Base-by-base conservation (phyloP, 2,113 vertebrate species). In the Dipodomys ordii region DNA sequence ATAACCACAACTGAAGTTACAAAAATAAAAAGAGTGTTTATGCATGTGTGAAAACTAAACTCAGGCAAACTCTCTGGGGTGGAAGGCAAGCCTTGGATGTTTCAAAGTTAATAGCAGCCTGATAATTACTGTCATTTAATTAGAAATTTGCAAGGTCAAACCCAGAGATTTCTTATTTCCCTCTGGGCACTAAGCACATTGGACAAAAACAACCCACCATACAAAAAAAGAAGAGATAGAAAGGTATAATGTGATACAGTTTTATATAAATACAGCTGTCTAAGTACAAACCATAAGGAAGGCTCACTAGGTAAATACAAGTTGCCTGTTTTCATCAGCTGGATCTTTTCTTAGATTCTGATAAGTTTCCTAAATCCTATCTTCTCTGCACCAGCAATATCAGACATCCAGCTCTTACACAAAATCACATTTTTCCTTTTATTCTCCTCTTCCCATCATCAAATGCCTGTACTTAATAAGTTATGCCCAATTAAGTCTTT, bases 71-170 rank as follows among this genome's bases (percentile, higher is more conserved):
- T 68, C 73, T 86, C 83, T 57, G 7, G 62, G 73, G 68, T 77
- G 20, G 19, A n/a, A 69, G 65, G 22, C 18, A 78, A 91, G 39
- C 65, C 44, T 92, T 72, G 32, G 39, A 72, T 53, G 6, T 92
- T 81, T 88, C 83, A 81, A 92, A 95, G 83, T 82, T 94, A 92
- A 92, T 32, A 92, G 83, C 83, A 85, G 44, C 76, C 69, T 84
- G 30, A 90, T 92, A 94, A 94, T 87, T 90, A 92, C 44, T 80
- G 39, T 81, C 69, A 92, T 71, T 92, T 92, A 94, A 92, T 96
- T 95, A 94, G 44, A 69, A 57, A 76, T 94, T 90, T 73, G 73
- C 78, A 92, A 94, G 90, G 83, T 96, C 92, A 92, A 64, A 81
- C 11, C 62, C 65, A 69, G 71, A 93, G 53, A 65, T 57, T 74